A percentile compares a stretch with the other conserved stretches of the same genome.
These are phyloP conservation scores for Ranitomeya variabilis DNA, from an alignment of 2,113 vertebrate genomes.

Conservation along the genomic window DNA sequence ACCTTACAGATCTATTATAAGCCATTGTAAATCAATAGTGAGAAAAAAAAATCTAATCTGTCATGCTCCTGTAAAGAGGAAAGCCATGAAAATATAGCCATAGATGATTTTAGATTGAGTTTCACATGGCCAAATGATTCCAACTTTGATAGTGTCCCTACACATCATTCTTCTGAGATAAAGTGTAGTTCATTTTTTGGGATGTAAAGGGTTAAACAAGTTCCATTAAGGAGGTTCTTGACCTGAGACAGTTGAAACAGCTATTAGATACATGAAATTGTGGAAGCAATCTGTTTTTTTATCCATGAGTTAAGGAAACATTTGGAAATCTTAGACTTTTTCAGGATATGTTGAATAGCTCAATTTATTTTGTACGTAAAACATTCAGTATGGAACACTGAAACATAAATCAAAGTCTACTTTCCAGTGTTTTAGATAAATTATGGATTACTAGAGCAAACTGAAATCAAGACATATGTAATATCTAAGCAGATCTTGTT, in stretches of 20 bases:
- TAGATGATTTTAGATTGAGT: too few relatives aligned
- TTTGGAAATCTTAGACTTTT: not conserved
- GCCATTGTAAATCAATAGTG: too few relatives aligned
- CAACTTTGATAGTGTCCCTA: not conserved
- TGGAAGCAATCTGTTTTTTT: not conserved
- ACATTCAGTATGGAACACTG: not conserved
- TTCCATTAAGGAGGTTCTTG: not conserved
- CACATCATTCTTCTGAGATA: not conserved
- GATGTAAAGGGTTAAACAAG: not conserved
- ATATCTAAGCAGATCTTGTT: not conserved
- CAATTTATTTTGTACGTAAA: not conserved
- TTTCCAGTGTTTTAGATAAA: not conserved
- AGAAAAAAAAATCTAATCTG: too few relatives aligned
- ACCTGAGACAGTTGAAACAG: not conserved
- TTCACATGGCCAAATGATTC: too few relatives aligned
- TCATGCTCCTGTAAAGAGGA: too few relatives aligned
- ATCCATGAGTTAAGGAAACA: not conserved
- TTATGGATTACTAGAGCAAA: not conserved
- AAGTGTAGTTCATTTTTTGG: not conserved
- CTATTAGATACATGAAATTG: not conserved
- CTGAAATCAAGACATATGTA: not conserved
- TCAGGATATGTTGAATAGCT: not conserved
- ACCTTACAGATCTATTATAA: too few relatives aligned
- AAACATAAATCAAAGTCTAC: not conserved
- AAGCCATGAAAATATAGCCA: too few relatives aligned